Base-by-base conservation (phyloP, 2,888 invertebrate species). In the Drosophila barbarae region DNA sequence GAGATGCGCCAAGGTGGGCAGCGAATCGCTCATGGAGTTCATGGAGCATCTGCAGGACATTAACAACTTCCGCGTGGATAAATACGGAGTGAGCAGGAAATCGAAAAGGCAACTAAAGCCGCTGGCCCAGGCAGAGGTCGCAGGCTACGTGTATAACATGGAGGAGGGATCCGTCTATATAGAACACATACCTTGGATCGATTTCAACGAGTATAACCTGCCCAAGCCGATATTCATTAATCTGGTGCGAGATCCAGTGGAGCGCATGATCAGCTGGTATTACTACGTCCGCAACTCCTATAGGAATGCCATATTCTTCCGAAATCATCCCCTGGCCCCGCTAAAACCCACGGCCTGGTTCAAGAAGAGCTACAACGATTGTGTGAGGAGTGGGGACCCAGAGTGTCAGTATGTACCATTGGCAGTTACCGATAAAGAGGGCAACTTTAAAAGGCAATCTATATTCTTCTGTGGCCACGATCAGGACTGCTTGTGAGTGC, bases 381-480 rank as follows among this genome's bases (percentile, higher is more conserved):
- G 96, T 84, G 96, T 96, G 21, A 89, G 94, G 72, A 93, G 92
- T 64, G 94, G 94, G 0, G 96, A 96, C 88, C 91, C 93, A 8
- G 94, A 96, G 88, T 96, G 96, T 84, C 92, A 93, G 71, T 96
- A 95, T 89, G 86, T 94, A 36, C 93, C 94, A 76, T 94, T 95
- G 0, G 93, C 95, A 85, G 93, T 94, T 2, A 92, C 93, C 77
- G 95, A 95, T 86, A 93, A 93, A 1, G 95, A 94, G 73, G 95
- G 95, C 0, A 96, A 96, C 89, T 95, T 95, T 86, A 92, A 95
- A 59, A 90, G 96, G 28, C 95, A 96, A 86, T 94, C 95, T 2
- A 92, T 96, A 79, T 96, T 96, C 90, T 96, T 96, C 90, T 97
- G 96, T 86, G 96, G 96, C 7, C 96, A 96, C 87, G 93, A 94